Evolutionary conservation across 2,888 invertebrate genomes (phyloP).

Genomic region (Zygogramma bicolorata): DNA sequence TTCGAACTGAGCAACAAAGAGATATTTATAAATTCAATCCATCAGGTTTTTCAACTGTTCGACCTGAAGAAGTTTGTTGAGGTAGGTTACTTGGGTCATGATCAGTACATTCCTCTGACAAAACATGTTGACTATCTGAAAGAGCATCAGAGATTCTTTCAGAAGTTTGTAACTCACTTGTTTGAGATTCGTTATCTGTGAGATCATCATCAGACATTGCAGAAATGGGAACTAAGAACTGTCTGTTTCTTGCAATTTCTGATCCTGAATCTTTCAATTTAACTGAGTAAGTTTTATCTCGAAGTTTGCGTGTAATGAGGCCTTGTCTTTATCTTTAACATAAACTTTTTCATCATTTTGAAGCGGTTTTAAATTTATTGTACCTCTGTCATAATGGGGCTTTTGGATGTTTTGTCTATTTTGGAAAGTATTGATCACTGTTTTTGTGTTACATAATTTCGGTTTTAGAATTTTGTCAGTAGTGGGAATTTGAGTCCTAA

Average conservation of each 20-base stretch:
- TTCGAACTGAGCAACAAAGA: neutral
- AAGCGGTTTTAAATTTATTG: neutral
- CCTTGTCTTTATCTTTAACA: constrained; percentile 1
- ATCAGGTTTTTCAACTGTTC: neutral
- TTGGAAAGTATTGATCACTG: neutral
- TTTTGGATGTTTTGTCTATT: neutral
- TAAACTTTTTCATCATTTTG: neutral
- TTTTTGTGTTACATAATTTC: neutral
- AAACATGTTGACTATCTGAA: neutral
- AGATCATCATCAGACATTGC: neutral
- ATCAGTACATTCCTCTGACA: neutral
- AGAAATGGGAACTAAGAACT: neutral
- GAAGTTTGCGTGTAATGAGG: neutral
- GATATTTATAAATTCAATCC: neutral
- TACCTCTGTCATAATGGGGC: constrained; percentile 2
- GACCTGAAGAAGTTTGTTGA: neutral
- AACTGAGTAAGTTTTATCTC: neutral
- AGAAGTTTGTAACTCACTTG: neutral
- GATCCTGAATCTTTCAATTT: neutral
- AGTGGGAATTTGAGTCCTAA: neutral
- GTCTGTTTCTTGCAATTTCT: neutral
- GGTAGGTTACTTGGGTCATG: neutral
- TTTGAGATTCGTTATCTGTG: neutral
- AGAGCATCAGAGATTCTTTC: neutral
- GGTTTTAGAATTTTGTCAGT: constrained; percentile 8